These are phyloP conservation scores for Oxyura jamaicensis DNA, from an alignment of 2,113 vertebrate genomes.

Conservation along the genomic window DNA sequence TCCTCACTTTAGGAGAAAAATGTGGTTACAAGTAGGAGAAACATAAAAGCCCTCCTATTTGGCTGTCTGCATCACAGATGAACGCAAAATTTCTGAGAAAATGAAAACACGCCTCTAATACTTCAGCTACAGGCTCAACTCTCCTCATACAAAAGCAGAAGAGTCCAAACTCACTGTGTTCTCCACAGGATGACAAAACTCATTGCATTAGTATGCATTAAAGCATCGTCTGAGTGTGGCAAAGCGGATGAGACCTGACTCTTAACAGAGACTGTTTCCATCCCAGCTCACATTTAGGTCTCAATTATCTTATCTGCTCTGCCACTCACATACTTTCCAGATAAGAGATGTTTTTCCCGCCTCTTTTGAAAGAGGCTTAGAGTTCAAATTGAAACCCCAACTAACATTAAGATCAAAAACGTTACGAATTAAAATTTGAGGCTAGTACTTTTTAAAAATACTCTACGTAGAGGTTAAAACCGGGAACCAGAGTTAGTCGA, in stretches of 20 bases:
- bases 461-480: neutral
- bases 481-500: neutral
- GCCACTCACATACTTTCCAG: slow-evolving; percentile 55
- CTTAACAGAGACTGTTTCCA: slow-evolving; percentile 62
- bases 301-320: slow-evolving; percentile 70
- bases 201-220: slow-evolving; percentile 30
- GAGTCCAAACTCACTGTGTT: neutral
- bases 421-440: neutral
- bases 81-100: neutral
- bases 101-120: neutral
- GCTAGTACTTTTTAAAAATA: neutral
- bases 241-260: slow-evolving; percentile 51
- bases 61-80: neutral
- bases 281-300: slow-evolving; percentile 66
- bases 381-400: slow-evolving; percentile 14
- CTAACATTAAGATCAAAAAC: neutral
- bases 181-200: neutral
- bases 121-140: neutral
- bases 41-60: slow-evolving; percentile 1
- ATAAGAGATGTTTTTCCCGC: slow-evolving; percentile 40
- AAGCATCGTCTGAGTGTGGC: neutral
- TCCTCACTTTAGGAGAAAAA: neutral
- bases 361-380: neutral
- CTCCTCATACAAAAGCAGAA: neutral
- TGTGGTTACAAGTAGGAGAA: neutral